These are phyloP conservation scores for Drosophila flavopinicola DNA, from an alignment of 2,888 invertebrate genomes.

Conservation along the genomic window DNA sequence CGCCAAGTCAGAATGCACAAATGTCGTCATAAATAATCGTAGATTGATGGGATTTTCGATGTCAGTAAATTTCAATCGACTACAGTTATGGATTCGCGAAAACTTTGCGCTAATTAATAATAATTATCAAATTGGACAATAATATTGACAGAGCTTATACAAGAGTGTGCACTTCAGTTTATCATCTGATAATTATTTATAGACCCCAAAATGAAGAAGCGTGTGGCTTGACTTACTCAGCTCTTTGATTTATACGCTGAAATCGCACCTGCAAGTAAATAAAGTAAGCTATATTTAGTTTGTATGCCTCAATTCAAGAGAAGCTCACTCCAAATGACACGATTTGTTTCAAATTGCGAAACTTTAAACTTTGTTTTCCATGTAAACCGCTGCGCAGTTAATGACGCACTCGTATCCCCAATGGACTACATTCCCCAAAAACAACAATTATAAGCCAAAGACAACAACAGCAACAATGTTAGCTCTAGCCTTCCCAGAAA, in stretches of 20 bases:
- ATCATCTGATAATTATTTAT: slow-evolving; percentile 35
- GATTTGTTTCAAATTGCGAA: slow-evolving; percentile 29
- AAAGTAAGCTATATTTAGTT: slow-evolving; percentile 4
- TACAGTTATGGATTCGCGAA: slow-evolving; percentile 22
- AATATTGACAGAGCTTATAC: slow-evolving; percentile 43
- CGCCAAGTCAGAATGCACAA: slow-evolving; percentile 4
- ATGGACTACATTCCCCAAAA: background rate
- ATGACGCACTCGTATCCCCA: slow-evolving; percentile 22
- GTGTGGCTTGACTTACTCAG: slow-evolving; percentile 7
- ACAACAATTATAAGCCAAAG: background rate
- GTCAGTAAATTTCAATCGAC: slow-evolving; percentile 12
- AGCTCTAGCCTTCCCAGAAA: background rate
- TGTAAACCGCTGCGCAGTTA: slow-evolving; percentile 25
- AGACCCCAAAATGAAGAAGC: slow-evolving; percentile 8
- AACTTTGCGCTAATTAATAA: slow-evolving; percentile 47
- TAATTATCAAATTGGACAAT: slow-evolving; percentile 50
- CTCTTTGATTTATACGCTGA: background rate
- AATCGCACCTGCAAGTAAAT: slow-evolving; percentile 11
- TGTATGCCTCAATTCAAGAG: background rate
- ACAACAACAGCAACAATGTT: slow-evolving; percentile 1
- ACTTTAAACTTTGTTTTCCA: slow-evolving; percentile 17
- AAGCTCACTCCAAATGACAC: slow-evolving; percentile 4
- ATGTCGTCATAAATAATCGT: slow-evolving; percentile 46
- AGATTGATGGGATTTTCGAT: slow-evolving; percentile 36
- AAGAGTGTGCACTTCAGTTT: slow-evolving; percentile 41